Percentiles rank a stretch among this genome's conserved stretches.
Conservation (phyloP, 2,888 invertebrate species). For the Leptinotarsa peninsularis region DNA sequence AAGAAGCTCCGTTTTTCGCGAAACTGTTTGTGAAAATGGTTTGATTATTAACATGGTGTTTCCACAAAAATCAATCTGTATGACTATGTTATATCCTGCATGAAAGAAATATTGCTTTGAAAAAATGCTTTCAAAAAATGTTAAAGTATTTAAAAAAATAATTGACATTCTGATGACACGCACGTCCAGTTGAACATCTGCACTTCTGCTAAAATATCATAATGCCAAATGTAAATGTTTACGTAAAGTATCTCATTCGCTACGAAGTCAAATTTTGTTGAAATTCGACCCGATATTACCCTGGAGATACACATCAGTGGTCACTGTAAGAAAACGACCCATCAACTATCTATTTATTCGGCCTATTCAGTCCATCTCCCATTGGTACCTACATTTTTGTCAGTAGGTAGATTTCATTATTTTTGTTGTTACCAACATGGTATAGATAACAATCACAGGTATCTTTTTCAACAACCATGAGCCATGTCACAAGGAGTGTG, state of each 20-base stretch:
- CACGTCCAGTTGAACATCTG: background rate
- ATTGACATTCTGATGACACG: too few species aligned
- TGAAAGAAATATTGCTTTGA: too few species aligned
- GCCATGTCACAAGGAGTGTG: constrained; percentile 42
- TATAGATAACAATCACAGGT: constrained; percentile 50
- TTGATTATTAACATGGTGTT: too few species aligned
- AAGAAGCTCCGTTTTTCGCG: too few species aligned
- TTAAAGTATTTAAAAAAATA: too few species aligned
- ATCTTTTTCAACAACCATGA: constrained; percentile 49
- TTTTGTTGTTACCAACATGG: constrained; percentile 30
- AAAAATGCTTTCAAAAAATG: too few species aligned
- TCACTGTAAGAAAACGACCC: constrained; percentile 12
- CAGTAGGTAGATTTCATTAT: constrained; percentile 41
- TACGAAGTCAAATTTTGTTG: background rate
- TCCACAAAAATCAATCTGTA: too few species aligned
- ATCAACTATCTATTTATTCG: constrained; percentile 26
- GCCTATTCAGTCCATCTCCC: constrained; percentile 18
- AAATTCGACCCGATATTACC: background rate
- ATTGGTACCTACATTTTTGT: constrained; percentile 27
- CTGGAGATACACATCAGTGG: constrained; percentile 22
- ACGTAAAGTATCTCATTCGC: background rate
- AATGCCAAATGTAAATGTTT: background rate
- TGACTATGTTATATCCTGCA: too few species aligned
- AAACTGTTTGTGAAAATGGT: too few species aligned
- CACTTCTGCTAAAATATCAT: too few species aligned